Evolutionary conservation across 2,113 vertebrate genomes (phyloP), one percentile per base, ranked within the genome.

Genomic region (Pycnonotus jocosus): DNA sequence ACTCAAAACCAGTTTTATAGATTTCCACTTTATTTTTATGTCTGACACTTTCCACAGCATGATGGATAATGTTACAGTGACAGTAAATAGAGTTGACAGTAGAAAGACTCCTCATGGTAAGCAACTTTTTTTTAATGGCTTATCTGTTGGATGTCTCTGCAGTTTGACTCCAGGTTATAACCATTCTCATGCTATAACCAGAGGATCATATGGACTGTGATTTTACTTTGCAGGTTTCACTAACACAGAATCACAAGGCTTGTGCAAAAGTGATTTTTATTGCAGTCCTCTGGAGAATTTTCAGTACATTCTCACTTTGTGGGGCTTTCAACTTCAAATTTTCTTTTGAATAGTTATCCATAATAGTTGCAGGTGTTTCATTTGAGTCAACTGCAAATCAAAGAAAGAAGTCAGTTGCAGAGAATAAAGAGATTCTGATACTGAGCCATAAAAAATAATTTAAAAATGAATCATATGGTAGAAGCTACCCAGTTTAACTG

Each of bases 1-100:
- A 11, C 74, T 87, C 31, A 86, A 92, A 80, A 61, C 66, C 58
- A 73, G 51, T 88, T 95, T 95, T 95, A 94, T 93, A 86, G 87
- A 96, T 97, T 95, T 96, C 71, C 64, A 93, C 74, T 95, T 80
- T 56, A 93, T 77, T 97, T 95, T 95, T 88, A 93, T 77, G 79
- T 82, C 90, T 94, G 90, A 56, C 74, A 83, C 71, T 88, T 95
- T 91, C 66, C 50, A 54, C 1, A 3, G 84, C 20, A 48, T 83
- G 93, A 94, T 91, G 78, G 84, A 91, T 94, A 90, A 91, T 33
- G 74, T 80, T 79, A 86, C 62, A 56, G 61, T 70, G 84, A 84
- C 37, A 72, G 51, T 83, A 95, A 91, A 81, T 56, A 77, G 40
- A 87, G 74, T 12, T 5, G 6, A 48, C 53, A 82, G 81, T 65